Conservation (phyloP, 2,888 invertebrate genomes). For the Ectemnius cavifrons region DNA sequence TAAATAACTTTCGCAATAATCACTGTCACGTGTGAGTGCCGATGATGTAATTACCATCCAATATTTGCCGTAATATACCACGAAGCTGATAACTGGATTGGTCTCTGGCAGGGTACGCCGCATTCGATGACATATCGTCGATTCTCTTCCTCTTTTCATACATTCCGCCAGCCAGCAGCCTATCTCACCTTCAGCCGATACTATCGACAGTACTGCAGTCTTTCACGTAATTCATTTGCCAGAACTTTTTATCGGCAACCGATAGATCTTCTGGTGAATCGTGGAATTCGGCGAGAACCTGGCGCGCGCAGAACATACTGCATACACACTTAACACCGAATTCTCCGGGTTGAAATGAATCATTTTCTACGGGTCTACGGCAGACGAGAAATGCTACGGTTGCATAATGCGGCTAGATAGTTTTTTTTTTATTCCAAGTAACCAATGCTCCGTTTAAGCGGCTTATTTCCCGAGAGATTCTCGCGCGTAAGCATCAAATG, state of each 20-base stretch:
- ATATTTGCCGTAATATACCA: slow-evolving; percentile 26
- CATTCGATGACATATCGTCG: not conserved
- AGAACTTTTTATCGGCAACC: slow-evolving; percentile 41
- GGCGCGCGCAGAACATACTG: too few relatives aligned
- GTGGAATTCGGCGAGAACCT: not conserved
- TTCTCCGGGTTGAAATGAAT: not conserved
- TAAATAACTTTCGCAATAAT: too few relatives aligned
- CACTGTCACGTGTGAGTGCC: too few relatives aligned
- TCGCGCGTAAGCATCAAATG: too few relatives aligned
- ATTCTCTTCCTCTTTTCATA: not conserved
- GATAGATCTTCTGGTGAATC: slow-evolving; percentile 10
- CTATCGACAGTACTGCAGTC: not conserved
- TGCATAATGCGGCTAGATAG: too few relatives aligned
- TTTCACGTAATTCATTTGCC: slow-evolving; percentile 32
- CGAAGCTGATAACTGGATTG: slow-evolving; percentile 28
- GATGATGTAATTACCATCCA: slow-evolving; percentile 23
- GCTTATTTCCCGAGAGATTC: too few relatives aligned
- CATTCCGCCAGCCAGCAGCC: not conserved
- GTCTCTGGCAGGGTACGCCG: not conserved
- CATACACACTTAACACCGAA: too few relatives aligned
- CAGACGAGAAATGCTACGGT: too few relatives aligned
- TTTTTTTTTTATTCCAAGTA: too few relatives aligned
- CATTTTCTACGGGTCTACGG: not conserved
- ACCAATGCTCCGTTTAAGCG: too few relatives aligned
- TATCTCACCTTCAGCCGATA: not conserved